Base-by-base conservation (phyloP, 1,140 invertebrate genomes). In the Gonioctena quinquepunctata region DNA sequence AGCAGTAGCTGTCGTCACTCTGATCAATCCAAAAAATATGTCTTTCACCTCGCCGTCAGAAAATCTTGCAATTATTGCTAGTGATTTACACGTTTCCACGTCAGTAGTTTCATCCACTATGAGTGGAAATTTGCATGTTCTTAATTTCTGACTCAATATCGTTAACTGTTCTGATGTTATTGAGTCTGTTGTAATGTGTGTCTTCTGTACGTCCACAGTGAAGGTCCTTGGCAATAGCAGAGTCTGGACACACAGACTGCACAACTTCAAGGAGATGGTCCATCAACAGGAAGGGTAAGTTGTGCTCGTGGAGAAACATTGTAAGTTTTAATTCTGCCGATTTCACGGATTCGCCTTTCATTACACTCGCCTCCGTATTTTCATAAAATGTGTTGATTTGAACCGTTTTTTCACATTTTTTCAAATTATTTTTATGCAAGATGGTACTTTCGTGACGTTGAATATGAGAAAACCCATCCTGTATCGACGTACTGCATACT, bases 41-140 rank as follows among this genome's bases (percentile, higher is more conserved):
- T 65, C 61, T 18, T 18, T n/a, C 5, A 65, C 8, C 8, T n/a
- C 23, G 11, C 18, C n/a, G 13, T 19, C 49, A 2, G 2, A 5
- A 22, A 21, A 26, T 28, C 68, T 27, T 28, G 27, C 28, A 27
- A 69, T 25, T n/a, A 65, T 8, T n/a, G 50, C 19, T 11, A 42
- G 18, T 16, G 18, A 62, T 65, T 69, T 69, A 16, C 25, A 16
- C 7, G 50, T 28, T 11, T 16, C 13, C 16, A 69, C 27, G 52
- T 69, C 68, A 4, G 68, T 69, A 18, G 61, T 69, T 61, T 69
- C 61, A 27, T 69, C 61, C 16, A 63, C n/a, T 27, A 68, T 68
- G 6, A 68, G 18, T 5, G 8, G 13, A 54, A 68, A 68, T 26
- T 42, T 8, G 8, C n/a, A 13, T 13, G 33, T 42, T 42, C n/a